phyloP scores from a whole-genome alignment of 1,140 invertebrate genomes.

The Leptinotarsa defecta region DNA sequence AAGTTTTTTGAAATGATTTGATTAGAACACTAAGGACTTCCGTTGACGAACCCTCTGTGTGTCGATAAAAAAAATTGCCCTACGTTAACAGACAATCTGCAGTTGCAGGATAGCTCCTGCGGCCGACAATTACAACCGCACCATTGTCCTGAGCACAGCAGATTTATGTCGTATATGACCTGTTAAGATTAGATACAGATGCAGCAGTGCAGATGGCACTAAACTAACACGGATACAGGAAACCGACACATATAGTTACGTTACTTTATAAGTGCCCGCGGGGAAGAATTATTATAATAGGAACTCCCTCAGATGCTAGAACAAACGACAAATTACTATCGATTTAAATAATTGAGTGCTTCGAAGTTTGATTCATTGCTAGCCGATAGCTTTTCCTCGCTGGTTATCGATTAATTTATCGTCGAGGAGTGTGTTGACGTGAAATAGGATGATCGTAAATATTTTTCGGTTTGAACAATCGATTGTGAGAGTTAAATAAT shows the following conservation, averaged over 20 bases:
- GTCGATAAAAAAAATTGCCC: not conserved
- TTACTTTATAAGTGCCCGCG: not conserved
- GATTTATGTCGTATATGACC: constrained; percentile 2
- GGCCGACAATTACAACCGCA: constrained; percentile 2
- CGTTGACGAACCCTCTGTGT: too few species aligned
- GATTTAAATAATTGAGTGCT: constrained; percentile 3
- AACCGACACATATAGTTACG: not conserved
- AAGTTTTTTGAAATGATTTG: too few species aligned
- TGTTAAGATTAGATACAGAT: constrained; percentile 8
- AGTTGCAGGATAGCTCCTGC: not conserved
- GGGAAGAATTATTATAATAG: constrained; percentile 6
- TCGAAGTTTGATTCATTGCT: not conserved
- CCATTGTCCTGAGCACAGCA: not conserved
- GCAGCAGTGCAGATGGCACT: not conserved
- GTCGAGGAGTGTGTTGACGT: too few species aligned
- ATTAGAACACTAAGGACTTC: too few species aligned
- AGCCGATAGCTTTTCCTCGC: too few species aligned
- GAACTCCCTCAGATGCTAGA: not conserved
- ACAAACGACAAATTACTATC: constrained; percentile 1
- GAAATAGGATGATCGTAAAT: too few species aligned
- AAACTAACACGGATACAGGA: constrained; percentile 6
- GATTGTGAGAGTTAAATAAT: too few species aligned
- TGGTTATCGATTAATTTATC: too few species aligned
- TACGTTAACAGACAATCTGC: not conserved
- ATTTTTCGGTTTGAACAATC: too few species aligned